phyloP scores from a whole-genome alignment of 2,797 vertebrate species.

The Atherinosoma microstoma region DNA sequence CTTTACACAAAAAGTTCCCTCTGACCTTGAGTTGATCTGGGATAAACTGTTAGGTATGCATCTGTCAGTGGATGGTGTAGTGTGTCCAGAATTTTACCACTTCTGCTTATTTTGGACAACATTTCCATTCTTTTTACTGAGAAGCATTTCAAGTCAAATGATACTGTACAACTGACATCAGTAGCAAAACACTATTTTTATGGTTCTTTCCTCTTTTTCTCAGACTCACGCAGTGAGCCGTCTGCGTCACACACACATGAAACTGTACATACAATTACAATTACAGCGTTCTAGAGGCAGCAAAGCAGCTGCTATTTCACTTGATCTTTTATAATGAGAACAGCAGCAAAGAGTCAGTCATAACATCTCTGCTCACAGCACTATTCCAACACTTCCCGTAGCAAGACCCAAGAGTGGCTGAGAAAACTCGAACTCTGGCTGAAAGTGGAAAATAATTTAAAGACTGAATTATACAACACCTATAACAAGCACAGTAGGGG shows the following conservation, averaged over 20 bases:
- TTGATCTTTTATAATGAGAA: slow-evolving; percentile 78
- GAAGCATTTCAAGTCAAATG: slow-evolving; percentile 51
- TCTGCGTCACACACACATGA: slow-evolving; percentile 30
- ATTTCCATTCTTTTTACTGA: slow-evolving; percentile 52
- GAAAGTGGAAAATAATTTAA: slow-evolving; percentile 44
- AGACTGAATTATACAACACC: slow-evolving; percentile 62
- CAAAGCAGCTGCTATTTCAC: slow-evolving; percentile 73
- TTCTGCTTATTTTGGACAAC: slow-evolving; percentile 61
- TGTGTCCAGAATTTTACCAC: slow-evolving; percentile 37
- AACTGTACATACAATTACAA: slow-evolving; percentile 65
- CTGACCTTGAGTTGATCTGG: slow-evolving; percentile 70
- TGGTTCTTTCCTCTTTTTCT: slow-evolving; percentile 57
- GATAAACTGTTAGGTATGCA: slow-evolving; percentile 49
- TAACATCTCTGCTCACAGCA: slow-evolving; percentile 66
- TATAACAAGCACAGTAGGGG: slow-evolving; percentile 55
- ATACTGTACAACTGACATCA: slow-evolving; percentile 48
- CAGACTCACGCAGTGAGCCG: slow-evolving; percentile 35
- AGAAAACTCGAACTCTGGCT: slow-evolving; percentile 54
- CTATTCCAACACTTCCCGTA: slow-evolving; percentile 64
- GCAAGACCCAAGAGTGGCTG: slow-evolving; percentile 64
- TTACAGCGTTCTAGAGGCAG: slow-evolving; percentile 74
- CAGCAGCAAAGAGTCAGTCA: slow-evolving; percentile 67
- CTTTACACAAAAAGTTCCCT: slow-evolving; percentile 49
- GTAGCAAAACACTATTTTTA: slow-evolving; percentile 58
- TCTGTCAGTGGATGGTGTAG: slow-evolving; percentile 50